Conservation (phyloP, 2,888 invertebrate species). For the Ernsta delagoae region DNA sequence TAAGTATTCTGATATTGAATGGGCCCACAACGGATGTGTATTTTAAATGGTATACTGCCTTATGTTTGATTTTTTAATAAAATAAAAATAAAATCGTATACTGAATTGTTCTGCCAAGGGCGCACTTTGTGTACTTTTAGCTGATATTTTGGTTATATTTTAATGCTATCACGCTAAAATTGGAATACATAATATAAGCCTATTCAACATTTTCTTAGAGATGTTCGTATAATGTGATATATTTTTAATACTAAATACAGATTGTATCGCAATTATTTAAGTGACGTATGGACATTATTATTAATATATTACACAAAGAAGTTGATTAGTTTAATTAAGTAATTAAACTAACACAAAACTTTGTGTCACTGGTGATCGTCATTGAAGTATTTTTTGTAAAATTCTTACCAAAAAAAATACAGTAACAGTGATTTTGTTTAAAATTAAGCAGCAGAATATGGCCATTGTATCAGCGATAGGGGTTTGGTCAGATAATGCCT, state of each 20-base stretch:
- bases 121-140: conserved; percentile 9
- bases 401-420: too few relatives aligned
- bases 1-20: conserved; percentile 22
- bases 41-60: conserved; percentile 20
- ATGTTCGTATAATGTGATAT: too few relatives aligned
- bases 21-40: conserved; percentile 21
- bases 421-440: background rate
- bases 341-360: too few relatives aligned
- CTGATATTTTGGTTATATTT: conserved; percentile 16
- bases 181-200: too few relatives aligned
- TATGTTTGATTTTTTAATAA: conserved; percentile 32
- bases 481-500: conserved; percentile 6
- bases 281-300: too few relatives aligned
- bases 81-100: conserved; percentile 16
- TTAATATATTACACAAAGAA: too few relatives aligned
- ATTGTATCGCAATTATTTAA: too few relatives aligned
- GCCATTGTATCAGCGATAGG: background rate
- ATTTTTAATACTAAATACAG: too few relatives aligned
- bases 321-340: too few relatives aligned
- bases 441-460: background rate
- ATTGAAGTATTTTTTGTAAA: too few relatives aligned
- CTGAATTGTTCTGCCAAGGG: conserved; percentile 36
- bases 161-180: background rate
- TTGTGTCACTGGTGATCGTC: too few relatives aligned
- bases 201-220: too few relatives aligned